These are phyloP conservation scores for Eueremaeus valkanovi DNA, from an alignment of 2,888 invertebrate species.

Conservation along the genomic window DNA sequence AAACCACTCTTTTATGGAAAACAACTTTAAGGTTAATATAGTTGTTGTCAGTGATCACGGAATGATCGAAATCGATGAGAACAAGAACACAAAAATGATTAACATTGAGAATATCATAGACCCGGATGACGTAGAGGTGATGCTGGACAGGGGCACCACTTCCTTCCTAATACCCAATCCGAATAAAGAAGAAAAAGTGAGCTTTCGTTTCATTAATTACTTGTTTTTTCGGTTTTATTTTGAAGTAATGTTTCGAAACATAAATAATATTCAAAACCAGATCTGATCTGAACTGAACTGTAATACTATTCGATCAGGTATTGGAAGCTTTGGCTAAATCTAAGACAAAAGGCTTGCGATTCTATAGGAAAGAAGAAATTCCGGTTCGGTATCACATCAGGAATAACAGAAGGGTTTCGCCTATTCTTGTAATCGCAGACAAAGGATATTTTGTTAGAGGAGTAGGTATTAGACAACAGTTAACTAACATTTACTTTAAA, in stretches of 20 bases:
- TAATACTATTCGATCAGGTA: conserved; percentile 26
- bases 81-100: conserved; percentile 48
- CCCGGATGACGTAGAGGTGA: conserved; percentile 43
- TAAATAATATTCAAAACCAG: no score
- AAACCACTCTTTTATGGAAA: background rate
- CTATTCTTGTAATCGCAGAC: conserved; percentile 38
- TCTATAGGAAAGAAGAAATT: conserved; percentile 35
- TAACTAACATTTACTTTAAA: background rate
- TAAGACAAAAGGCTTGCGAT: conserved; percentile 19
- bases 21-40: conserved; percentile 49
- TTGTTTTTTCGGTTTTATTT: no score
- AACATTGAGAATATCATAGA: conserved; percentile 45
- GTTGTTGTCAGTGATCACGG: conserved; percentile 53
- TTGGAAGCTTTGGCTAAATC: conserved; percentile 36
- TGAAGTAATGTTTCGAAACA: no score
- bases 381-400: conserved; percentile 37
- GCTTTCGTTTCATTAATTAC: background rate
- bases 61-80: conserved; percentile 49
- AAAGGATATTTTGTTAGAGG: conserved; percentile 41
- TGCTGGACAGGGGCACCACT: conserved; percentile 45
- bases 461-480: conserved; percentile 20
- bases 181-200: conserved; percentile 43
- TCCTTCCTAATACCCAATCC: conserved; percentile 44
- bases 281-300: background rate
- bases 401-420: conserved; percentile 34